phyloP scores from a whole-genome alignment of 2,113 vertebrate genomes.

The Tretioscincus oriximinensis region DNA sequence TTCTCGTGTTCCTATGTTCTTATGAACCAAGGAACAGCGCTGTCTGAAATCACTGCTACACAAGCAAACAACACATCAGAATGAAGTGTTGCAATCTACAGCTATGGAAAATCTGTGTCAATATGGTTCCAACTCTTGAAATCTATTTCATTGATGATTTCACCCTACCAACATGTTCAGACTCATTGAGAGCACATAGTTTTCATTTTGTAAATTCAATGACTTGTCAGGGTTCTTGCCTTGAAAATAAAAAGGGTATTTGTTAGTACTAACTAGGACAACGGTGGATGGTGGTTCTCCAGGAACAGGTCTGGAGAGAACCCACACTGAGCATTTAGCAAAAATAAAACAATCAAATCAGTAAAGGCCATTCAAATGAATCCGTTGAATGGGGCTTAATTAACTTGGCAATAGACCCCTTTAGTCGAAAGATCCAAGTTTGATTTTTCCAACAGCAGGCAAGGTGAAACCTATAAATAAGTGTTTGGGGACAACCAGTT shows the following conservation, averaged over 20 bases:
- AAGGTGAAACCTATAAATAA: conserved; percentile 37
- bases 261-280: conserved; percentile 22
- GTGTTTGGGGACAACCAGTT: conserved; percentile 4
- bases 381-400: conserved; percentile 41
- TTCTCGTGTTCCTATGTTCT: too few species aligned
- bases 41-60: too few species aligned
- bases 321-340: conserved; percentile 11
- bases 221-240: rapidly evolving
- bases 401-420: conserved; percentile 35
- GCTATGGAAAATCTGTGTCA: neutral
- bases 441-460: conserved; percentile 41
- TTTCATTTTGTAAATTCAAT: neutral
- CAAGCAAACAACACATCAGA: neutral
- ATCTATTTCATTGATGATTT: neutral
- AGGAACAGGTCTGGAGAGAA: conserved; percentile 17
- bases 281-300: neutral
- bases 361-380: conserved; percentile 33
- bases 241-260: neutral
- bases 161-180: neutral
- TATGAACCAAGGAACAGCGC: too few species aligned
- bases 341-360: conserved; percentile 33
- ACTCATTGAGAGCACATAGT: too few species aligned
- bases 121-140: neutral
- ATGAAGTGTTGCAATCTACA: neutral
- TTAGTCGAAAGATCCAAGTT: conserved; percentile 32